Conservation (phyloP, 2,113 vertebrate genomes). For the Patagioenas fasciata region DNA sequence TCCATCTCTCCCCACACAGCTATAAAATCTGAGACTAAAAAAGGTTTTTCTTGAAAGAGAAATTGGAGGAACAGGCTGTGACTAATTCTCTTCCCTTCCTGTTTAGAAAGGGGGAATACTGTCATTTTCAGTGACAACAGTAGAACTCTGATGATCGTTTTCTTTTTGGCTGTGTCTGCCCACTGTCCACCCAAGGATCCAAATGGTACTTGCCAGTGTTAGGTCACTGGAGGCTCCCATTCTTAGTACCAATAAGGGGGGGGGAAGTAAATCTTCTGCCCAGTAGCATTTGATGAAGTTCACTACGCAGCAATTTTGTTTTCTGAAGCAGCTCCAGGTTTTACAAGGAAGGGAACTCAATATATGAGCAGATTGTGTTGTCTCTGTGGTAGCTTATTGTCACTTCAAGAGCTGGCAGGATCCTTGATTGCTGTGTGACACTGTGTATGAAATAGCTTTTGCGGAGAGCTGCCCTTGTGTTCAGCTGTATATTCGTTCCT, state of each 20-base stretch:
- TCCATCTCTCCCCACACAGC: background rate
- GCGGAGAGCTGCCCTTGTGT: conserved; percentile 18
- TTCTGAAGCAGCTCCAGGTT: conserved; percentile 19
- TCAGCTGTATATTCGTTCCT: background rate
- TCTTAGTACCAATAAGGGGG: background rate
- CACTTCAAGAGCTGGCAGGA: conserved; percentile 56
- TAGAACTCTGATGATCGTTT: background rate
- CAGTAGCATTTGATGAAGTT: conserved; percentile 29
- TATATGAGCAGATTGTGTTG: conserved; percentile 59
- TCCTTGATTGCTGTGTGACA: conserved; percentile 36
- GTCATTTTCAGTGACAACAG: background rate
- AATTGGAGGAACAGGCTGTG: background rate
- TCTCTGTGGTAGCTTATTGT: conserved; percentile 51
- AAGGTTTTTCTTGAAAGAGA: background rate
- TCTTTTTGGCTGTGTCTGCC: background rate
- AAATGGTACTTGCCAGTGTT: background rate
- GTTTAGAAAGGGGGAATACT: background rate
- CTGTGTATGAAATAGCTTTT: conserved; percentile 30
- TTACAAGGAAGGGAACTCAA: conserved; percentile 18
- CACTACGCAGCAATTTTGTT: conserved; percentile 40
- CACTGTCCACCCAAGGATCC: background rate
- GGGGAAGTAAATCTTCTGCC: background rate
- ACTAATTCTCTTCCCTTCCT: background rate
- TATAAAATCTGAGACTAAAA: background rate
- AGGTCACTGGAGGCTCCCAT: background rate